A percentile compares a stretch with the other conserved stretches of the same genome.
Conservation (phyloP, 2,113 vertebrate species). For the Gallinago undulata region DNA sequence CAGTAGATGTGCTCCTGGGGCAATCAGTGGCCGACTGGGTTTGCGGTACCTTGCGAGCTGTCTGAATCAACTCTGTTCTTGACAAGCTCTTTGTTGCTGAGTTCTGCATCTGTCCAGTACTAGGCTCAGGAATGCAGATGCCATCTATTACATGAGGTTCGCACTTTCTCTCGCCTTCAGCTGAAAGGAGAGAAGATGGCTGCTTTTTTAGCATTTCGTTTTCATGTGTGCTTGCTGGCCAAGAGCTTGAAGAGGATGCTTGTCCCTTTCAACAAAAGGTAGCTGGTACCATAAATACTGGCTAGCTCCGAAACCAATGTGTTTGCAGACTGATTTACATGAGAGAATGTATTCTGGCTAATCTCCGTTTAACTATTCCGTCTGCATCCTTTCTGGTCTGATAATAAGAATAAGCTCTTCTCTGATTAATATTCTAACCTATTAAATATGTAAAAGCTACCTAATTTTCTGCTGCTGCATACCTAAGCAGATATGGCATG, state of each 20-base stretch:
- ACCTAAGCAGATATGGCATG: constrained; percentile 11
- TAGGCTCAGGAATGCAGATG: neutral
- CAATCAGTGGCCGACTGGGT: neutral
- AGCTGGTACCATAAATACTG: neutral
- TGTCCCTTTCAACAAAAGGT: neutral
- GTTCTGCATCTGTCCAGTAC: neutral
- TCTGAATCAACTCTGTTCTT: neutral
- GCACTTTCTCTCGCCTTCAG: rapidly evolving
- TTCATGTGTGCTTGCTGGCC: neutral
- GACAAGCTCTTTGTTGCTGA: neutral
- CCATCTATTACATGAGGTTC: neutral
- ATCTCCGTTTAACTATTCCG: constrained; percentile 64
- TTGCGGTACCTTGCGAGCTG: neutral
- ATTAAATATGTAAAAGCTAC: constrained; percentile 69
- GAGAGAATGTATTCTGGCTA: neutral
- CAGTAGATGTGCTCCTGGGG: neutral
- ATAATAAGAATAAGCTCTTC: constrained; percentile 50
- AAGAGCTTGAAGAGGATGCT: neutral
- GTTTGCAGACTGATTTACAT: neutral
- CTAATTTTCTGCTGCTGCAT: constrained; percentile 53
- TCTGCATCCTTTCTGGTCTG: constrained; percentile 35
- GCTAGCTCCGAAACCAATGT: neutral
- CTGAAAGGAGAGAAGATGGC: neutral
- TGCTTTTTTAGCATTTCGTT: neutral
- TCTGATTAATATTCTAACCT: constrained; percentile 57